Evolutionary conservation across 2,113 vertebrate genomes (phyloP), one percentile per base, ranked within the genome.

Genomic region (Empidonax traillii): DNA sequence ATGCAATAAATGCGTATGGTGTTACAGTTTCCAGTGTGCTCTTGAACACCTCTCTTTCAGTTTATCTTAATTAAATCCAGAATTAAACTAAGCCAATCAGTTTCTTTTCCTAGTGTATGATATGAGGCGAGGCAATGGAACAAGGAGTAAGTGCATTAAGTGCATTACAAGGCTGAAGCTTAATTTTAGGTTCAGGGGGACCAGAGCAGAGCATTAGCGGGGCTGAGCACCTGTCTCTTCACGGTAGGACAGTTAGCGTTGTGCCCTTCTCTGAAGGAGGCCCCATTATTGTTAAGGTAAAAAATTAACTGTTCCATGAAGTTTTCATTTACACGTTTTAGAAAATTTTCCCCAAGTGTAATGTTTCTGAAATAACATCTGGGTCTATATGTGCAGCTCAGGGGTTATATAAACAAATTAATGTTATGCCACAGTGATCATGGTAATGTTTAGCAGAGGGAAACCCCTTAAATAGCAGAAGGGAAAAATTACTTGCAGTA

Each of bases 381-480:
- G 79, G 33, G 35, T 46, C 74, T 85, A 0, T 63, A 12, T 43
- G 73, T 33, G 56, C 79, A 47, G 6, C 80, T 59, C 39, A 2
- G 66, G 77, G 75, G 33, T 92, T 94, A 74, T 69, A 47, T 92
- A 95, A 94, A 79, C 94, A 94, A 95, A 96, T 93, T 31, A 58
- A 16, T n/a, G 65, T 86, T 59, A 86, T 55, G 74, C 68, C 27
- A 71, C 86, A 47, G 72, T 86, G 90, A 51, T 52, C 37, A 1
- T 84, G 61, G 67, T 63, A 94, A 47, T 68, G 71, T 92, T 80
- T 88, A 92, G 61, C 87, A 91, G 65, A 89, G 89, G 83, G 65
- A 88, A 97, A 85, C 31, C 86, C 87, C n/a, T 5, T 72, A 91
- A 94, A 90, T 27, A 94, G 76, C 13, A 81, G 52, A 87, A 80